Conservation (phyloP, 2,113 vertebrate species). For the Phrynocephalus versicolor region DNA sequence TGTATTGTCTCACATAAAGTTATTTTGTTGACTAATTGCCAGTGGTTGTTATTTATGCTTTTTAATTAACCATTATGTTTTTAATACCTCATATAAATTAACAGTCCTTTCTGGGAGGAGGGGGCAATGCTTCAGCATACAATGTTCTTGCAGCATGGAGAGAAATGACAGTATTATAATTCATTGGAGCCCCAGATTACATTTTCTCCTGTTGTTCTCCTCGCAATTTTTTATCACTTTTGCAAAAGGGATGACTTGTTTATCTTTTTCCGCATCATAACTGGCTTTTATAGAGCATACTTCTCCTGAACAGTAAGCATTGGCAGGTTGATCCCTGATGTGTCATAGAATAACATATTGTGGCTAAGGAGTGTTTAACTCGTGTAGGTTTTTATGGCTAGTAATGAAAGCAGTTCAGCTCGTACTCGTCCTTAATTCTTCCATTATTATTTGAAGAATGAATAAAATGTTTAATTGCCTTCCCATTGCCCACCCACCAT, state of each 20-base stretch:
- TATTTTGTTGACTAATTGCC: slow-evolving; percentile 62
- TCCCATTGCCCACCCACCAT: slow-evolving; percentile 37
- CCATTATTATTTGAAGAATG: slow-evolving; percentile 55
- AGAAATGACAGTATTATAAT: slow-evolving; percentile 54
- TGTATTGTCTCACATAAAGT: slow-evolving; percentile 50
- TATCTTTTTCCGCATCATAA: slow-evolving; percentile 16
- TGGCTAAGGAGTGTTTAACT: slow-evolving; percentile 52
- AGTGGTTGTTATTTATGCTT: slow-evolving; percentile 59
- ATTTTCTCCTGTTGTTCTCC: slow-evolving; percentile 2
- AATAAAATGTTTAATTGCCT: slow-evolving; percentile 60
- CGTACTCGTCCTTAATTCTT: slow-evolving; percentile 59
- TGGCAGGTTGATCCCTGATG: slow-evolving; percentile 32
- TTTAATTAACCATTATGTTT: slow-evolving; percentile 68
- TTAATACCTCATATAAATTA: slow-evolving; percentile 58
- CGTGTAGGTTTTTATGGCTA: slow-evolving; percentile 53
- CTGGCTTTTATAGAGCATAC: slow-evolving; percentile 35
- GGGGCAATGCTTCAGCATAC: slow-evolving; percentile 40
- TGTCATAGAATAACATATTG: slow-evolving; percentile 37
- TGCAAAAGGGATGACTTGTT: slow-evolving; percentile 15
- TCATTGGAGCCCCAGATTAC: slow-evolving; percentile 14
- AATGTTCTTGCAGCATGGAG: slow-evolving; percentile 57
- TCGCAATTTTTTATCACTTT: slow-evolving; percentile 11
- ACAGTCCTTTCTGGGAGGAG: slow-evolving; percentile 1
- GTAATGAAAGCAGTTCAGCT: slow-evolving; percentile 61
- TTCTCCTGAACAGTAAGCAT: slow-evolving; percentile 32